Evolutionary conservation across 2,113 vertebrate species (phyloP), one percentile per base, ranked within the genome.

Genomic region (Microcebus jonahi): DNA sequence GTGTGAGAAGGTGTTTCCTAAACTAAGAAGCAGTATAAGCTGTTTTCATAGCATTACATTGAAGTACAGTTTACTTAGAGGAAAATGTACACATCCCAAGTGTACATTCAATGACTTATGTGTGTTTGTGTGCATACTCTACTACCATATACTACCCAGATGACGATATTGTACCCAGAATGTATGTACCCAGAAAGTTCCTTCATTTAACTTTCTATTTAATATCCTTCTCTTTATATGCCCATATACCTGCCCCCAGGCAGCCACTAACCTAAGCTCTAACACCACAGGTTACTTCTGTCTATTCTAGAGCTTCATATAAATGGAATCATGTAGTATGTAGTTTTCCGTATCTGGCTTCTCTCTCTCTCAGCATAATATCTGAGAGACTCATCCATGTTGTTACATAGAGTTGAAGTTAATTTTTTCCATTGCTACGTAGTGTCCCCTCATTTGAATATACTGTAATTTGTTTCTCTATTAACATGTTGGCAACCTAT

Each of bases 31-130:
- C 7, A 31, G 23, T 55, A 6, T 77, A 39, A 61, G n/a, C 36
- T 80, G 42, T 39, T 76, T 91, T 82, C 86, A 79, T 4, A 85
- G 70, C 48, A 50, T 67, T 87, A 18, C 39, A 50, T 36, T 92
- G 71, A 92, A 12, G 15, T 48, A 25, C 50, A 88, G 48, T 90
- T 90, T 80, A 73, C 65, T 84, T 90, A 84, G 80, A 93, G 70
- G n/a, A 48, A 86, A 95, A 90, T 18, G 18, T 10, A 11, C 8
- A 88, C 5, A 90, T 71, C 53, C 88, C 59, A 85, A 82, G 12
- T 18, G 9, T 65, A 45, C 1, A 39, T 12, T 70, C 53, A 42
- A 15, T 48, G 53, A 68, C 10, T 12, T 70, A 12, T 77, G n/a
- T 88, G 14, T 65, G 34, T 83, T 13, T 82, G 29, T 34, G 70